phyloP scores from a whole-genome alignment of 2,888 invertebrate species.

The Bombyx huttoni region DNA sequence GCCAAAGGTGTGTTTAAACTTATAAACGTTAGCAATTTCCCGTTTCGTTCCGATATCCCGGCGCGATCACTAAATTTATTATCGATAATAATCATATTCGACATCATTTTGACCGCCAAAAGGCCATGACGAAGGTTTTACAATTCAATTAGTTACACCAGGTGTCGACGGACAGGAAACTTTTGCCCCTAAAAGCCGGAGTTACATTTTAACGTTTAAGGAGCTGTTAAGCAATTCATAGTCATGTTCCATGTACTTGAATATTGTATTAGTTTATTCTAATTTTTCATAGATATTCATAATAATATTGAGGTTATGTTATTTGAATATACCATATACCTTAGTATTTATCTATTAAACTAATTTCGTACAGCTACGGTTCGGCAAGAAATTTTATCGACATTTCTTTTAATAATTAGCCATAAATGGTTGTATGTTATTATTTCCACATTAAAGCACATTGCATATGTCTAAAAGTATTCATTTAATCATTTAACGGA shows the following conservation, averaged over 20 bases:
- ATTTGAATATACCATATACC: no score
- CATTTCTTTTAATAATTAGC: not conserved
- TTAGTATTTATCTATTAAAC: no score
- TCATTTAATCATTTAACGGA: not conserved
- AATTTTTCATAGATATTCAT: no score
- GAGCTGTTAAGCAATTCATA: slow-evolving; percentile 5
- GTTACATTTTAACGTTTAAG: slow-evolving; percentile 46
- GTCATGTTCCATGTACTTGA: not conserved
- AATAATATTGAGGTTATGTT: no score
- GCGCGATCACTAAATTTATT: slow-evolving; percentile 46
- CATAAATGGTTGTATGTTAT: not conserved
- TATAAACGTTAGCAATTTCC: slow-evolving; percentile 28
- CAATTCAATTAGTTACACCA: slow-evolving; percentile 67
- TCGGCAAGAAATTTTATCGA: no score
- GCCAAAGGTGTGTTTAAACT: slow-evolving; percentile 6
- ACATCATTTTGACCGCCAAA: slow-evolving; percentile 59
- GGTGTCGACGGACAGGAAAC: slow-evolving; percentile 53
- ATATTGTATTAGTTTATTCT: not conserved
- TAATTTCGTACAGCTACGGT: no score
- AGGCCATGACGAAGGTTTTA: slow-evolving; percentile 63
- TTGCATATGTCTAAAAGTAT: not conserved
- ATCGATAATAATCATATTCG: slow-evolving; percentile 58
- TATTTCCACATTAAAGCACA: not conserved
- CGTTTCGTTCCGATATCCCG: slow-evolving; percentile 30
- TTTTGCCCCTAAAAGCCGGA: slow-evolving; percentile 30